Conservation (phyloP, 2,888 invertebrate species). For the Sphecodes monilicornis region DNA sequence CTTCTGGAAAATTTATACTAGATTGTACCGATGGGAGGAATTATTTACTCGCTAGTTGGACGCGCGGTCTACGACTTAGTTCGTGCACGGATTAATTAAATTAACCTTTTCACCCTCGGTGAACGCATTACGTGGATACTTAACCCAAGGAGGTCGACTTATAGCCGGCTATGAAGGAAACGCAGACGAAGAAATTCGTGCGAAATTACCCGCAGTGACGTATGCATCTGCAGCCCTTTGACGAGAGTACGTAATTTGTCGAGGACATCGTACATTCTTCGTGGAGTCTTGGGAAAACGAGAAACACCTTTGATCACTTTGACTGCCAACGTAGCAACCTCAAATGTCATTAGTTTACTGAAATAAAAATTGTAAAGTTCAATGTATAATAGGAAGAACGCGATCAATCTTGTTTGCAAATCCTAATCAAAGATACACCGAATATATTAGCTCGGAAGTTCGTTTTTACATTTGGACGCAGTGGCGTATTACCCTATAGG, state of each 20-base stretch:
- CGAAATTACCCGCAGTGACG: conserved; percentile 16
- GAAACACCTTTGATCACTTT: background rate
- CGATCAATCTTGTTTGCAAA: too few species aligned
- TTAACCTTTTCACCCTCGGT: conserved; percentile 52
- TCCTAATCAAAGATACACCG: too few species aligned
- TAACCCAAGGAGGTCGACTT: conserved; percentile 23
- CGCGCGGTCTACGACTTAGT: conserved; percentile 21
- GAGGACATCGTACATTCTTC: background rate
- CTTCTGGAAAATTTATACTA: conserved; percentile 42
- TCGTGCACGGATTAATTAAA: conserved; percentile 58
- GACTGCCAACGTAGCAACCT: background rate
- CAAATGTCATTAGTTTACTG: background rate
- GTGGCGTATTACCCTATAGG: too few species aligned
- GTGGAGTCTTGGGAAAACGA: background rate
- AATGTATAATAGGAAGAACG: background rate
- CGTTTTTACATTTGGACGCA: too few species aligned
- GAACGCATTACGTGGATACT: conserved; percentile 50
- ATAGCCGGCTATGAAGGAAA: background rate
- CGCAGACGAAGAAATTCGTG: background rate
- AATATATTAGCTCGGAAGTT: too few species aligned
- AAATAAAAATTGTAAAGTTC: background rate
- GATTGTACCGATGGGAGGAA: conserved; percentile 42
- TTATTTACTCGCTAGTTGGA: conserved; percentile 42
- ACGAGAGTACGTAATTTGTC: background rate
- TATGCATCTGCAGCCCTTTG: background rate